Conservation (phyloP, 1,140 invertebrate species). For the Homarus americanus region DNA sequence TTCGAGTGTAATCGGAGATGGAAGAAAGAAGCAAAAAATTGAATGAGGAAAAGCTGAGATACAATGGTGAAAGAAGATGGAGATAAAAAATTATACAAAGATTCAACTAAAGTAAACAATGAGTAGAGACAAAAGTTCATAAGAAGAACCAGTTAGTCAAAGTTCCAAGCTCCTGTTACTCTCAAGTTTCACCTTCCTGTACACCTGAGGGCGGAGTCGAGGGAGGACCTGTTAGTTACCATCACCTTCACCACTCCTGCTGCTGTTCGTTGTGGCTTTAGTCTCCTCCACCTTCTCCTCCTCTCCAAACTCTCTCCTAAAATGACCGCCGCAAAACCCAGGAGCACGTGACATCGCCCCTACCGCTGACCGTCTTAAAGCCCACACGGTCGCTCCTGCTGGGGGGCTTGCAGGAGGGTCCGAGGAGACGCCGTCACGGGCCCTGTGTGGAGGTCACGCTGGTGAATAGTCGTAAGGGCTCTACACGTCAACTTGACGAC, state of each 20-base stretch:
- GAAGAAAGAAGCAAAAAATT: too few species aligned
- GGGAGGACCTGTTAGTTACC: too few species aligned
- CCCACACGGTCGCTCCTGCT: background rate
- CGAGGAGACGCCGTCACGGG: background rate
- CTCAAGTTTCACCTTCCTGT: too few species aligned
- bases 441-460: background rate
- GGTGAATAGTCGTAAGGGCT: conserved; percentile 3
- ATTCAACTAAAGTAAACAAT: too few species aligned
- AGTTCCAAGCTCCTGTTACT: too few species aligned
- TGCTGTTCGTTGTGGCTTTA: background rate
- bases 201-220: background rate
- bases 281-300: background rate
- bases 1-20: background rate
- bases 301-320: background rate
- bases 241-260: too few species aligned
- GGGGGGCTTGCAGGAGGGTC: background rate
- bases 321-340: background rate
- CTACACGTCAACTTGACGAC: conserved; percentile 21
- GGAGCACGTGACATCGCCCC: background rate
- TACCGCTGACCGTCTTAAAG: background rate
- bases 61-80: too few species aligned
- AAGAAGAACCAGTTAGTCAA: too few species aligned
- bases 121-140: too few species aligned
- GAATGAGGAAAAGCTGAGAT: too few species aligned
- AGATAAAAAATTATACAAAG: too few species aligned